These are phyloP conservation scores for Malachius bipustulatus DNA, from an alignment of 2,888 invertebrate species.

Conservation along the genomic window DNA sequence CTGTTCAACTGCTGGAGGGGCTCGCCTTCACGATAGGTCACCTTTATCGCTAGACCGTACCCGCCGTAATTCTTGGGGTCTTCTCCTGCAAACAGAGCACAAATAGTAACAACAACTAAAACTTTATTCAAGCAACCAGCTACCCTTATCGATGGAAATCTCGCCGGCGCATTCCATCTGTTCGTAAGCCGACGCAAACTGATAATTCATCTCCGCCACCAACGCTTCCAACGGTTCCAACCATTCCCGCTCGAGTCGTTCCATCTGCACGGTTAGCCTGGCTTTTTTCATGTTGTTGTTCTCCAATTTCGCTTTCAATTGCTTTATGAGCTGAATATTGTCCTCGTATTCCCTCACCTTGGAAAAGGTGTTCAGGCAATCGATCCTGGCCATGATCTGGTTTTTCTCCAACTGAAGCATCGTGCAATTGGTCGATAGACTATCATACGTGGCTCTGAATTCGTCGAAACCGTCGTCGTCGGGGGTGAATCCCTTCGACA, in stretches of 20 bases:
- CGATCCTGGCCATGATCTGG: constrained; percentile 49
- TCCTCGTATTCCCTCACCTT: constrained; percentile 53
- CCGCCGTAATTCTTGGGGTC: too few species aligned
- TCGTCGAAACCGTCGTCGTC: constrained; percentile 44
- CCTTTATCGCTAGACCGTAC: too few species aligned
- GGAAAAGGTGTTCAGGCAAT: constrained; percentile 48
- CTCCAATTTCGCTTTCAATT: constrained; percentile 39
- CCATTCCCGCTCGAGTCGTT: constrained; percentile 52
- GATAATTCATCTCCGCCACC: constrained; percentile 53
- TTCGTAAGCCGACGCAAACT: constrained; percentile 67
- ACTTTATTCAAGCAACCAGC: too few species aligned
- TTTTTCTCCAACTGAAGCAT: constrained; percentile 44
- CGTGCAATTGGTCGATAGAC: constrained; percentile 42
- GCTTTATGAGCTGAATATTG: constrained; percentile 42
- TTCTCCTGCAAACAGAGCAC: too few species aligned
- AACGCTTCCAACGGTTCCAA: constrained; percentile 50
- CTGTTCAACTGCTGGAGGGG: constrained; percentile 67
- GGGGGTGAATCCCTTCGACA: constrained; percentile 44
- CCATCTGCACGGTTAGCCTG: constrained; percentile 39
- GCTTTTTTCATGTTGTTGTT: constrained; percentile 37
- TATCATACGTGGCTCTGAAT: constrained; percentile 40
- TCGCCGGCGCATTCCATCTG: constrained; percentile 77
- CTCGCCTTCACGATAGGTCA: constrained; percentile 68
- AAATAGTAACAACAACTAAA: constrained; percentile 37
- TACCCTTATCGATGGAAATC: constrained; percentile 39